Conservation (phyloP, 2,888 invertebrate species). For the Platycheirus albimanus region DNA sequence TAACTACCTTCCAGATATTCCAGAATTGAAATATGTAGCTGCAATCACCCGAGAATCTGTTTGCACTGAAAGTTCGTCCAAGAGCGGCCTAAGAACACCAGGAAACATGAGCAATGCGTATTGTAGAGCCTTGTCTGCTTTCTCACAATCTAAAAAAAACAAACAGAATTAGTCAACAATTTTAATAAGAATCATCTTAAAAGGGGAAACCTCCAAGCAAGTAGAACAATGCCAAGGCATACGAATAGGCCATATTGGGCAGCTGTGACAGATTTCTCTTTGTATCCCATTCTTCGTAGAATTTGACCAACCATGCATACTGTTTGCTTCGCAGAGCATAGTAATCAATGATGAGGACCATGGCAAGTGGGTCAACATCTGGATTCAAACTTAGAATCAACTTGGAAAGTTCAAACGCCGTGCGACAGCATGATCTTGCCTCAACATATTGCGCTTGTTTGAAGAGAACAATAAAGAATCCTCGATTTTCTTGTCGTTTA, state of each 20-base stretch:
- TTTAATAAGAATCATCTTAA: not conserved
- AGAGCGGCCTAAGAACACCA: slow-evolving; percentile 87
- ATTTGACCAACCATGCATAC: slow-evolving; percentile 87
- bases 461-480: slow-evolving; percentile 91
- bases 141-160: slow-evolving; percentile 79
- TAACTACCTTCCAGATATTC: slow-evolving; percentile 79
- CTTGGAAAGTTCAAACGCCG: slow-evolving; percentile 94
- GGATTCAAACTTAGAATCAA: slow-evolving; percentile 90
- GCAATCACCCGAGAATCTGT: slow-evolving; percentile 86
- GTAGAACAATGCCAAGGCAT: slow-evolving; percentile 89
- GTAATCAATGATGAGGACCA: slow-evolving; percentile 90
- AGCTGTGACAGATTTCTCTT: slow-evolving; percentile 89
- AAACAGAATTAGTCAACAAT: not conserved
- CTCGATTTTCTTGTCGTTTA: slow-evolving; percentile 90
- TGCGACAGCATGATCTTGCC: slow-evolving; percentile 91
- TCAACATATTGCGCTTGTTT: slow-evolving; percentile 91
- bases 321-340: slow-evolving; percentile 90
- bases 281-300: slow-evolving; percentile 85
- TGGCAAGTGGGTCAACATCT: slow-evolving; percentile 89
- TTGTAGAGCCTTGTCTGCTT: slow-evolving; percentile 87
- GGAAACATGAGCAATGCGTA: slow-evolving; percentile 93
- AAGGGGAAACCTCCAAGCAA: slow-evolving; percentile 82
- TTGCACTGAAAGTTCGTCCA: slow-evolving; percentile 90
- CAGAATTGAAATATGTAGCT: slow-evolving; percentile 83
- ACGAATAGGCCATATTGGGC: slow-evolving; percentile 94